Base-by-base conservation (phyloP, 2,888 invertebrate species). In the Harpalus rubripes region DNA sequence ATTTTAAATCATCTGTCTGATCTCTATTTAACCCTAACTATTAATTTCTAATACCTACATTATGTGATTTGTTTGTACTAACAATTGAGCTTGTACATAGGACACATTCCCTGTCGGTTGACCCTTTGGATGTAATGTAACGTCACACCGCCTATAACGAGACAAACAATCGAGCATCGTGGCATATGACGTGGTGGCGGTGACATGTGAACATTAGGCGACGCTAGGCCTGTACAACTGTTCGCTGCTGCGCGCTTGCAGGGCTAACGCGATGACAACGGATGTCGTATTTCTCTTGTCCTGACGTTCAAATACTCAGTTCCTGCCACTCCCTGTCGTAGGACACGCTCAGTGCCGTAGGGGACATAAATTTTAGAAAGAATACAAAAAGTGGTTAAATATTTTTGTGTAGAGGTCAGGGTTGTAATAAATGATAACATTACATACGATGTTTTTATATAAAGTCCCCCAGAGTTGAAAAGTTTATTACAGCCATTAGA, bases 191-290 rank as follows among this genome's bases (percentile, higher is more conserved):
- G 44, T 12, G 44, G 2, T 52, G 44, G 44, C 44, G 44, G 44
- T 52, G 44, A 52, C 44, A 52, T 12, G 44, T 12, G 44, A 32
- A 52, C 44, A 12, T 12, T 52, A 52, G 44, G 44, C 44, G 44
- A 7, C 44, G 44, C 44, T 12, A 12, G 10, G 10, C 44, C 44
- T 52, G 44, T 52, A 8, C 44, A 52, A 52, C 44, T 52, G 44
- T 52, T 52, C 44, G 2, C 44, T 52, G 44, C 44, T 68, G 68
- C 68, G 22, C 18, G 26, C 10, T 26, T 26, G 22, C 63, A 63
- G 22, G 59, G 26, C 63, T 26, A 26, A 63, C 63, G 63, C 63
- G 63, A 63, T 63, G 63, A 63, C 63, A 63, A 63, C 63, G 63
- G 22, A 63, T 63, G 63, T 63, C 63, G 63, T 63, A 63, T 63